Evolutionary conservation across 2,113 vertebrate genomes (phyloP).

Genomic region (Anarhynchus alexandrinus): DNA sequence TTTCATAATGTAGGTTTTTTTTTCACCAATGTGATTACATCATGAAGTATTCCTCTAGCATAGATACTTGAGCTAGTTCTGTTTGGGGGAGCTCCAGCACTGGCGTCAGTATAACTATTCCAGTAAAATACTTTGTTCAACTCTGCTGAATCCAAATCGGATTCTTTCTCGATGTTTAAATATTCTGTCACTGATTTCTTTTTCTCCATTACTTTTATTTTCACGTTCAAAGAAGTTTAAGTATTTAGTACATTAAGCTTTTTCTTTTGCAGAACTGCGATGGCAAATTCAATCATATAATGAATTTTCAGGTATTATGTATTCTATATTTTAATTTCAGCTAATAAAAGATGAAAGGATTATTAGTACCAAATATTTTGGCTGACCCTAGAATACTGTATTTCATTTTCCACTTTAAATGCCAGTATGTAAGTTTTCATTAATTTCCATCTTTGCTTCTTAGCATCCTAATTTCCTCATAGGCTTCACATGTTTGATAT

Average conservation of each 20-base stretch:
- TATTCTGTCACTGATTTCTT: not conserved
- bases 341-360: not conserved
- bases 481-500: not conserved
- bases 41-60: not conserved
- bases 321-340: not conserved
- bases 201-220: not conserved
- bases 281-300: not conserved
- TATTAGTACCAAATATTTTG: constrained; percentile 19
- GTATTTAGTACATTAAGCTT: not conserved
- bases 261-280: not conserved
- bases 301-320: not conserved
- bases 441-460: not conserved
- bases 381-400: not conserved
- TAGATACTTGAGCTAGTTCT: not conserved
- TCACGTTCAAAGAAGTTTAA: not conserved
- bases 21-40: not conserved
- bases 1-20: not conserved
- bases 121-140: not conserved
- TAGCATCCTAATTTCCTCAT: not conserved
- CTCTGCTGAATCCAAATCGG: not conserved
- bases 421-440: not conserved
- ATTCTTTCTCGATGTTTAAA: not conserved
- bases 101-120: not conserved
- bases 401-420: not conserved
- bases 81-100: not conserved